phyloP scores from a whole-genome alignment of 64 coral and sea anemone species.

The Orbicella faveolata region DNA sequence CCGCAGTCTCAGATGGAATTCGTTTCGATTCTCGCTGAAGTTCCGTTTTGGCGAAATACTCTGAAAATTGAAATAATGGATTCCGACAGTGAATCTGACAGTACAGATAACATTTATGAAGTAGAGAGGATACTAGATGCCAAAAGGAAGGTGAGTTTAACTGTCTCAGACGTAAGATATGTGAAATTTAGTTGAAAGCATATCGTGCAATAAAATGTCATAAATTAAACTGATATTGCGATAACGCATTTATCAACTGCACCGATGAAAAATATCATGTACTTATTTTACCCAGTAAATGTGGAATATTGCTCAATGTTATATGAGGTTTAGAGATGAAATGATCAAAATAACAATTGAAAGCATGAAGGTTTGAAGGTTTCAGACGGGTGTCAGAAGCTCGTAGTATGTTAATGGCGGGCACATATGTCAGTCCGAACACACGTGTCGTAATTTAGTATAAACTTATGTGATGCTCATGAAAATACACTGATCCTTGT shows the following conservation, averaged over 20 bases:
- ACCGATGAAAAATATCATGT: background rate
- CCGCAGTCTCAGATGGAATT: constrained; percentile 3
- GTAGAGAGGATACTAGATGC: constrained; percentile 48
- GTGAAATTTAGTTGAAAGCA: background rate
- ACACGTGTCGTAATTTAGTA: no score
- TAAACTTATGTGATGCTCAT: no score
- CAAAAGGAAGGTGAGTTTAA: constrained; percentile 21
- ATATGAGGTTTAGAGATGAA: no score
- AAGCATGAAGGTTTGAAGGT: no score
- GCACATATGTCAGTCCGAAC: no score
- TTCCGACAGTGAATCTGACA: background rate
- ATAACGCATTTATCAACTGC: background rate
- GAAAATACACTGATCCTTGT: no score
- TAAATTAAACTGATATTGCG: background rate
- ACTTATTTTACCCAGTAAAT: no score
- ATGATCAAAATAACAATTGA: no score
- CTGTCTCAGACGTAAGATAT: background rate
- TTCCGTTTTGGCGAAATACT: background rate
- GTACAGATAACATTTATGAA: constrained; percentile 35
- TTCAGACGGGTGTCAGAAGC: no score
- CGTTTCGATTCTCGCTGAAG: background rate
- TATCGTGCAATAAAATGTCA: no score
- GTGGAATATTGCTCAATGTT: no score
- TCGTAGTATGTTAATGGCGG: no score
- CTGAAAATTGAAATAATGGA: background rate